phyloP scores from a whole-genome alignment of 2,113 vertebrate genomes.

The Gila orcuttii region DNA sequence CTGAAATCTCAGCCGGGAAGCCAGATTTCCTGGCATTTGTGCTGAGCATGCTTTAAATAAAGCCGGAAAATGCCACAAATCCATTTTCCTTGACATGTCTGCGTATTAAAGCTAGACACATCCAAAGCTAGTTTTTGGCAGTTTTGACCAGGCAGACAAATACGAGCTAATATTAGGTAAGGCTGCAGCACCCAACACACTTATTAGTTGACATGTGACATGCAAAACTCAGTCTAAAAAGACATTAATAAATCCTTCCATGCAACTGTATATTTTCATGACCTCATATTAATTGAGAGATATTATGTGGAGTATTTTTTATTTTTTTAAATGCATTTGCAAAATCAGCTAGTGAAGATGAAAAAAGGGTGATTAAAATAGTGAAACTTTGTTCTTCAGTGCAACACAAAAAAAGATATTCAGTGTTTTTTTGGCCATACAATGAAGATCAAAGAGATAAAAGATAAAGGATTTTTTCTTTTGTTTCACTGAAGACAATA shows the following conservation, averaged over 20 bases:
- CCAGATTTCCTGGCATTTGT: not conserved
- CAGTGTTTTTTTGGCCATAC: not conserved
- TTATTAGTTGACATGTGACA: not conserved
- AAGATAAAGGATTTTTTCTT: too few relatives aligned
- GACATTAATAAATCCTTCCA: not conserved
- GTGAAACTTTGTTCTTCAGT: not conserved
- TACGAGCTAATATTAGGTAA: not conserved
- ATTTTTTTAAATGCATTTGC: not conserved
- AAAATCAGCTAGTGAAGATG: not conserved
- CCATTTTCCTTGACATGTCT: conserved; percentile 11
- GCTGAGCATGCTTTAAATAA: not conserved
- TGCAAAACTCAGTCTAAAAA: not conserved
- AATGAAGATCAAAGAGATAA: not conserved
- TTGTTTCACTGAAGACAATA: not conserved
- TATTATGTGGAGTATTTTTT: not conserved
- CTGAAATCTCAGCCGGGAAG: not conserved
- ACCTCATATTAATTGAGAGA: not conserved
- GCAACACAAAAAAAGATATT: not conserved
- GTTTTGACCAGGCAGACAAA: not conserved
- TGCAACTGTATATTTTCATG: not conserved
- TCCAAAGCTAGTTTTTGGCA: conserved; percentile 10
- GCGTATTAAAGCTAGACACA: not conserved
- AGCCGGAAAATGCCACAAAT: conserved; percentile 1
- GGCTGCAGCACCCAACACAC: not conserved
- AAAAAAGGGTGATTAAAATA: not conserved